phyloP scores from a whole-genome alignment of 2,888 invertebrate species.

The Epirrhoe tristata region DNA sequence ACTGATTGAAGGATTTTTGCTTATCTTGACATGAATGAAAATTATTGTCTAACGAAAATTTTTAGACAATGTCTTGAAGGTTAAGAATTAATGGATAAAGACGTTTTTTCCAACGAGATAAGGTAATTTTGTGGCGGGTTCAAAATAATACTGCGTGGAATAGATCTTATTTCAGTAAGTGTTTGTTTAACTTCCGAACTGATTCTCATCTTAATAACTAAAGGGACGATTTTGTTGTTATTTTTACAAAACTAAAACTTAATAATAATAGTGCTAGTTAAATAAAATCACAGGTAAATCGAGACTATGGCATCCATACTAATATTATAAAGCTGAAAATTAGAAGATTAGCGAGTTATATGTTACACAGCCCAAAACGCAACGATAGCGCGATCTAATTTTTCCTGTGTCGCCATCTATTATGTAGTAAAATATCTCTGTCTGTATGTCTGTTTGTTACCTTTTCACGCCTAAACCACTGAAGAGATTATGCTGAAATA shows the following conservation, averaged over 20 bases:
- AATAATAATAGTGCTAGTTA: no score
- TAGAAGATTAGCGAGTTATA: no score
- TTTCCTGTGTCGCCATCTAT: no score
- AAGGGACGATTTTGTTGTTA: not conserved
- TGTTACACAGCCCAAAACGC: no score
- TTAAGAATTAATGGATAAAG: not conserved
- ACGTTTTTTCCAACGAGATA: not conserved
- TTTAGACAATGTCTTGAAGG: not conserved
- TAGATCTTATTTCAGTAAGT: not conserved
- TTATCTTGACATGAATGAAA: not conserved
- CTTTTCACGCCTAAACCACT: no score
- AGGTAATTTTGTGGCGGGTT: not conserved
- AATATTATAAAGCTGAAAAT: no score
- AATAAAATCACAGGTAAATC: no score
- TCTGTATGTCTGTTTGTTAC: no score
- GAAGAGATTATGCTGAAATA: no score
- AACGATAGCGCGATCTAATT: no score
- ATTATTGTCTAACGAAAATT: not conserved
- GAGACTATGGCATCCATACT: no score
- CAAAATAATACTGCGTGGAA: not conserved
- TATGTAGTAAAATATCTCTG: no score
- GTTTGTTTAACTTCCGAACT: not conserved
- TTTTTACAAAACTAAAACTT: not conserved
- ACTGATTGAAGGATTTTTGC: constrained; percentile 42
- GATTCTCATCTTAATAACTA: not conserved